Evolutionary conservation across 30 jellyfish, hydroid and myxozoan species (phyloP), one percentile per base, ranked within the genome.

Genomic region (Mastigias papua): DNA sequence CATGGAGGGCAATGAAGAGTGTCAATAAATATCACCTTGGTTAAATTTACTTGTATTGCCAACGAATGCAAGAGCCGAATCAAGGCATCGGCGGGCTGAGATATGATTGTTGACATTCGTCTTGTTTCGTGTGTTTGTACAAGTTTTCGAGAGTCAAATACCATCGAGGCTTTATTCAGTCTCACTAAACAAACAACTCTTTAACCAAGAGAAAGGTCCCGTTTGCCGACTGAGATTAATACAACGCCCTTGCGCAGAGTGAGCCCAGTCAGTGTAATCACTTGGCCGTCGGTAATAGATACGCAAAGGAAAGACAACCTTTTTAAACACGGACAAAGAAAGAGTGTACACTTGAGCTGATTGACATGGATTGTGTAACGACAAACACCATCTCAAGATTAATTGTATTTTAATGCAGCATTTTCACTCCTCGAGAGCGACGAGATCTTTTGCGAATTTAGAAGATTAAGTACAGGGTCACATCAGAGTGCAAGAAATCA

Each of bases 281-380:
- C 81, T 69, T 57, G 79, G 79, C 80, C 82, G 97, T 78, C 97
- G 97, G 97, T 80, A 65, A 88, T 75, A 75, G 90, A 88, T 77
- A 88, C 88, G 86, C 84, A 79, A 88, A 88, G 86, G 87, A 72
- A 88, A 79, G 97, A 70, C 86, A 79, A 88, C 86, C 92, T 88
- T 75, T 87, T 69, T 78, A 87, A 76, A 77, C 96, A 70, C 81
- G 66, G 88, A 89, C 71, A 72, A 88, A 48, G 92, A 79, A 78
- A 78, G 89, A 76, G 92, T 67, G 97, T 88, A 88, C 90, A 88
- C 88, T 88, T 78, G 89, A 79, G 67, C 81, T 78, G 97, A 88
- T 88, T 88, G 97, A 88, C 97, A 88, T 69, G 97, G 90, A 88
- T 88, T 88, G 97, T 75, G 90, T 60, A 88, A 71, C 86, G 84